Evolutionary conservation across 2,113 vertebrate species (phyloP), one percentile per base, ranked within the genome.

Genomic region (Beaufortia kweichowensis): DNA sequence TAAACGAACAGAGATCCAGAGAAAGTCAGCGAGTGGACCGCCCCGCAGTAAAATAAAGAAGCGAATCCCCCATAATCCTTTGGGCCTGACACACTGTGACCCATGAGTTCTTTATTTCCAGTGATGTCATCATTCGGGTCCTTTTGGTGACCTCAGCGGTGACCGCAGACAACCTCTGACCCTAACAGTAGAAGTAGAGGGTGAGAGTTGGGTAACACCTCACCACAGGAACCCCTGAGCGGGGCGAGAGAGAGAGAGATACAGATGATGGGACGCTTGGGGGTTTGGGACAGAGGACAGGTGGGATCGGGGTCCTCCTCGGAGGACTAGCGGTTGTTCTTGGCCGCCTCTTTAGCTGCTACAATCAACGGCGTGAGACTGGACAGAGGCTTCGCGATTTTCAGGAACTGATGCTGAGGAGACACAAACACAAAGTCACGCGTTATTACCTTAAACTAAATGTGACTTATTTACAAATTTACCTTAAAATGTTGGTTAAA

Each of bases 361-460:
- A 96, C 79, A n/a, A 98, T 98, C 84, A 98, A 92, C 64, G 96
- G 97, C 23, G 97, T 98, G 80, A 98, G 95, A 80, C 96, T 98
- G 73, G 96, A 97, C 0, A 98, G 92, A 2, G 97, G 97, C 85
- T 98, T 97, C 33, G 97, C 97, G 81, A 96, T 92, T 88, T 98
- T 98, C 87, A 98, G 90, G 82, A 98, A 98, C 78, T 95, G 96
- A 85, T 98, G 97, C 97, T 98, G 85, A 26, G 68, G 59, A 72
- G 31, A 33, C 29, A 14, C 39, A 31, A 66, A 46, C 62, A 39
- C 8, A 8, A 5, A 53, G 19, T n/a, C 6, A 53, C 48, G 35
- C 2, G 11, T 7, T n/a, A 31, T 35, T 35, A 21, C 60, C 17
- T 62, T 19, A 14, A 5, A 0, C 4, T 35, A 35, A 35, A 35